phyloP scores from a whole-genome alignment of 2,113 vertebrate genomes.

The Dolichallabes microphthalmus region DNA sequence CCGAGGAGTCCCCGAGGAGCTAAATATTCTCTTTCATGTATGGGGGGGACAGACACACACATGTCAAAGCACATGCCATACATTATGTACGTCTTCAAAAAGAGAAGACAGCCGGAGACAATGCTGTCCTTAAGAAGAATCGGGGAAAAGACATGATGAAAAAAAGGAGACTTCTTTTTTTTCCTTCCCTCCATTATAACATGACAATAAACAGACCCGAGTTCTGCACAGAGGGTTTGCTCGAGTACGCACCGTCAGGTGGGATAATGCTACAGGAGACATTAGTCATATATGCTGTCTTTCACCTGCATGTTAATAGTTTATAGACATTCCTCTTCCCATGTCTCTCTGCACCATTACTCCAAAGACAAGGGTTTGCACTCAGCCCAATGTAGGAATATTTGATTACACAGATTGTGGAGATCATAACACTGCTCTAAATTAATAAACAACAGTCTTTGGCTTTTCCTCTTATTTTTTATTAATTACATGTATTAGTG shows the following conservation, averaged over 20 bases:
- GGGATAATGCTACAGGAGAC: constrained; percentile 16
- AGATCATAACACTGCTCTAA: constrained; percentile 74
- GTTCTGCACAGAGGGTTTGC: constrained; percentile 65
- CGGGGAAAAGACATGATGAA: constrained; percentile 62
- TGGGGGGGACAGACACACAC: constrained; percentile 29
- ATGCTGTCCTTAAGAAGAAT: constrained; percentile 64
- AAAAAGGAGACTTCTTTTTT: constrained; percentile 46
- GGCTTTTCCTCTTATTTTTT: constrained; percentile 66
- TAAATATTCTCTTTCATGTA: constrained; percentile 46
- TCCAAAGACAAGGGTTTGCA: constrained; percentile 74
- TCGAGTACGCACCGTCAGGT: constrained; percentile 44
- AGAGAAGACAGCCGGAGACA: constrained; percentile 59
- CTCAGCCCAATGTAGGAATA: constrained; percentile 76
- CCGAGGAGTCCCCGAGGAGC: constrained; percentile 39
- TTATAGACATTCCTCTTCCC: constrained; percentile 63
- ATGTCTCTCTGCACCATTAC: constrained; percentile 59
- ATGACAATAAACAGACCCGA: constrained; percentile 72
- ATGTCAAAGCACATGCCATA: constrained; percentile 61
- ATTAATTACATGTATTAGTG: constrained; percentile 64
- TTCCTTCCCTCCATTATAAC: background rate
- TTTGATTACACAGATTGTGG: constrained; percentile 76
- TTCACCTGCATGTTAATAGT: constrained; percentile 71
- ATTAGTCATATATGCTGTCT: constrained; percentile 55
- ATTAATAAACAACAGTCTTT: constrained; percentile 77
- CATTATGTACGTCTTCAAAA: constrained; percentile 76